Evolutionary conservation across 2,888 invertebrate genomes (phyloP), one percentile per base, ranked within the genome.

Genomic region (Agrypnus murinus): DNA sequence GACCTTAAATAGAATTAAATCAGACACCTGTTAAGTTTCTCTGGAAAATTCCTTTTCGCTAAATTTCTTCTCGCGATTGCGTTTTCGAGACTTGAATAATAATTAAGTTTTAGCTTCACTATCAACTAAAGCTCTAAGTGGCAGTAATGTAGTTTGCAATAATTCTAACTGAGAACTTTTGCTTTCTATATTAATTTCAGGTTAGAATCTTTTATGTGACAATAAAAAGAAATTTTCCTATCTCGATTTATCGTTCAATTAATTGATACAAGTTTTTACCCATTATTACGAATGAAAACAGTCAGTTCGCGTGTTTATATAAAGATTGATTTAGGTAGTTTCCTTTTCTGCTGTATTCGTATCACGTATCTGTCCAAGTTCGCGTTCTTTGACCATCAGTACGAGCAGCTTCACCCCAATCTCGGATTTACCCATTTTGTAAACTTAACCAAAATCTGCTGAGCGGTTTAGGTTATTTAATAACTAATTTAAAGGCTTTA

Each of bases 1-100:
- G 17, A 8, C 55, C 55, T 55, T 34, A 36, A 55, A 55, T 55
- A 55, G 55, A 55, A 55, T 55, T 55, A 55, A 55, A 55, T 55
- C 36, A 55, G 55, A 55, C 55, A 55, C 55, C 55, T 55, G 55
- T 55, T 34, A 55, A 14, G 17, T 12, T 15, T 14, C 14, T 15
- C 55, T 55, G 15, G 36, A 55, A 48, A 55, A 55, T 55, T 55
- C 36, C 36, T 34, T 55, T 50, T 55, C 36, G 14, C 17, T 17
- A 34, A 55, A 55, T 55, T 55, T 36, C 32, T 53, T 32, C 55
- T 36, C 36, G 38, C 17, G 38, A 55, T 55, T 55, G 36, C 55
- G 17, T 5, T 36, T 55, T 15, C 55, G 55, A 55, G 55, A 55
- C 55, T 55, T 15, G 55, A 55, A 55, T 55, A 55, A 34, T 55